Evolutionary conservation across 2,888 invertebrate species (phyloP).

Genomic region (Pristionchus exspectatus): DNA sequence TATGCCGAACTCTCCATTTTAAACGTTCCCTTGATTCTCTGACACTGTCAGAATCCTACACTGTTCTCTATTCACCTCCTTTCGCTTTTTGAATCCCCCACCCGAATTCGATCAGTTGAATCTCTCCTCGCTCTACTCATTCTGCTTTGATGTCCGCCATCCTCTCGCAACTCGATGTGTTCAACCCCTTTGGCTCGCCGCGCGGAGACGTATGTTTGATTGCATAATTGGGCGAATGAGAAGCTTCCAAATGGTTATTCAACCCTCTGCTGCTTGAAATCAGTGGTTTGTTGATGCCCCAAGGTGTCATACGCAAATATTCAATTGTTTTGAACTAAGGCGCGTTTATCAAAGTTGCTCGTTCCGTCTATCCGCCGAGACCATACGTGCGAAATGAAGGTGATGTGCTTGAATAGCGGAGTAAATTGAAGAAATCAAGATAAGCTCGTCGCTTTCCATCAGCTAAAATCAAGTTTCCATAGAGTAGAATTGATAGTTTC

Average conservation of each 20-base stretch:
- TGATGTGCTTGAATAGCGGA: background rate
- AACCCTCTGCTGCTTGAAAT: too few species aligned
- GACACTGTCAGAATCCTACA: background rate
- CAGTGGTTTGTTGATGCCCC: too few species aligned
- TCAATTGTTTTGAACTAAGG: too few species aligned
- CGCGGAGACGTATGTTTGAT: background rate
- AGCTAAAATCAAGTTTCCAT: too few species aligned
- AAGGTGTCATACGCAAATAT: too few species aligned
- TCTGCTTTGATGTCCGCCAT: background rate
- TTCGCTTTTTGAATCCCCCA: background rate
- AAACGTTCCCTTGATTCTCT: background rate
- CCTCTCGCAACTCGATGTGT: background rate
- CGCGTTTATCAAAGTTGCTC: too few species aligned
- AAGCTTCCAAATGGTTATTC: too few species aligned
- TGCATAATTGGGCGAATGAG: too few species aligned
- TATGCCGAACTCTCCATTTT: background rate
- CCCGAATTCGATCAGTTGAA: slow-evolving; percentile 29
- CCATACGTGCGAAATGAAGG: too few species aligned
- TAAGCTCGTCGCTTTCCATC: background rate
- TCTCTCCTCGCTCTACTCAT: background rate
- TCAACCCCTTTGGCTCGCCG: background rate
- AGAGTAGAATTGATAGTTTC: background rate
- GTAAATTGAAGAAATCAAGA: background rate
- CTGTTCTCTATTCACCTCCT: background rate
- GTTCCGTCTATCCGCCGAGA: too few species aligned